Evolutionary conservation across 2,888 invertebrate species (phyloP), one percentile per base, ranked within the genome.

Genomic region (Apomyelois bistriatella): DNA sequence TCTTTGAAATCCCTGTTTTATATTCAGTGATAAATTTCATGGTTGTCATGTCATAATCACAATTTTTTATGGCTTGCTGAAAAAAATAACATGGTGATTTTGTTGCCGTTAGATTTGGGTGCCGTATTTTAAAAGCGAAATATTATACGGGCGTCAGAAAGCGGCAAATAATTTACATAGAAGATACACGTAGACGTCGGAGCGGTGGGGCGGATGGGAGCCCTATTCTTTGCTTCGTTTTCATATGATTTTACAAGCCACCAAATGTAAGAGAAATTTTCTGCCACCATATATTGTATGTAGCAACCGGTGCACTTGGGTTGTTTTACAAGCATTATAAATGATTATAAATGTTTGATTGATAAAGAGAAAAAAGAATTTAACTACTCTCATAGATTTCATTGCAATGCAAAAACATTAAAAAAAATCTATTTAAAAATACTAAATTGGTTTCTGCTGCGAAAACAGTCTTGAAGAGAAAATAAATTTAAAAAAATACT

Each of bases 231-330:
- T 53, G 37, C 41, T 47, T 50, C 53, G 47, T 53, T 54, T 58
- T 53, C 35, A 54, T 43, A 54, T 53, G 47, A 49, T 56, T 58
- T 57, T 46, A 55, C 52, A 52, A 38, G 41, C 41, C 53, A 42
- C 32, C 42, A 47, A 42, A 42, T 51, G 36, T 36, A 53, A 48
- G 57, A 53, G 28, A 38, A 51, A 9, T 37, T 17, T 53, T 35
- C 36, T n/a, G 13, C 28, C 38, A 38, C 8, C 22, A 1, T 38
- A 28, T 13, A 15, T n/a, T 8, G 22, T n/a, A 43, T 13, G 22
- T 42, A 12, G 8, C 7, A 32, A 32, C 22, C 22, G 22, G 22
- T 22, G 22, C n/a, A n/a, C n/a, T n/a, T n/a, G n/a, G n/a, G n/a
- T n/a, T n/a, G n/a, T n/a, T n/a, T n/a, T n/a, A n/a, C n/a, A n/a